Percentiles rank a stretch among this genome's conserved stretches.
Evolutionary conservation across 2,797 vertebrate genomes (phyloP).

Genomic region (Phalloptychus januarius): DNA sequence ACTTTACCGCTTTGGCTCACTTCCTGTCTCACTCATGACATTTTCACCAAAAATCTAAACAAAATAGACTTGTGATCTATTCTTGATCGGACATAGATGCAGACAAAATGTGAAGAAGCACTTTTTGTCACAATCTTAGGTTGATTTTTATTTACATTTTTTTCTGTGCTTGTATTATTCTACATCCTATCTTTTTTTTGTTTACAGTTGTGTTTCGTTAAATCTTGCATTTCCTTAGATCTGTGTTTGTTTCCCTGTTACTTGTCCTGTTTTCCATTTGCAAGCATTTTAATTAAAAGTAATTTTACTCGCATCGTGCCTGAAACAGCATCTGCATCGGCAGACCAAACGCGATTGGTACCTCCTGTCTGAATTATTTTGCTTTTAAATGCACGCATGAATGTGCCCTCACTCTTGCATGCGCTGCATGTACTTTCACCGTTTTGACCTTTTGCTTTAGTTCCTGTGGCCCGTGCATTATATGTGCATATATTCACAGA

Average conservation of each 20-base stretch:
- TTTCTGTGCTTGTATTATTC: background rate
- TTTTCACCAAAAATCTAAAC: too few relatives aligned
- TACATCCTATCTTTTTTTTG: background rate
- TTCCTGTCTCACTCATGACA: background rate
- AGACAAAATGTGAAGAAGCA: too few relatives aligned
- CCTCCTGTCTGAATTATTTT: slow-evolving; percentile 32
- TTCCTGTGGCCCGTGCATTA: slow-evolving; percentile 23
- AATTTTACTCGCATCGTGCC: background rate
- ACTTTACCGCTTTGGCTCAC: background rate
- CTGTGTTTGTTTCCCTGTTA: background rate
- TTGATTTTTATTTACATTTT: background rate
- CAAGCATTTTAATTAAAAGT: background rate
- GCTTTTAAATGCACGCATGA: slow-evolving; percentile 28
- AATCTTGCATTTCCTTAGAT: background rate
- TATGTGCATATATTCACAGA: slow-evolving; percentile 67
- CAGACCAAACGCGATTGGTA: slow-evolving; percentile 23
- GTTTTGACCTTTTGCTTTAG: slow-evolving; percentile 7
- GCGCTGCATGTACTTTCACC: slow-evolving; percentile 30
- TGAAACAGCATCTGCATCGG: background rate
- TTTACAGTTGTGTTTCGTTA: background rate
- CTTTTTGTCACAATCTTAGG: background rate
- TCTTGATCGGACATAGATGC: too few relatives aligned
- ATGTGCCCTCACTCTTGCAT: slow-evolving; percentile 29
- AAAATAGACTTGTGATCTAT: too few relatives aligned
- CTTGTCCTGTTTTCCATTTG: background rate